Evolutionary conservation across 2,888 invertebrate species (phyloP).

Genomic region (Dusona sp.): DNA sequence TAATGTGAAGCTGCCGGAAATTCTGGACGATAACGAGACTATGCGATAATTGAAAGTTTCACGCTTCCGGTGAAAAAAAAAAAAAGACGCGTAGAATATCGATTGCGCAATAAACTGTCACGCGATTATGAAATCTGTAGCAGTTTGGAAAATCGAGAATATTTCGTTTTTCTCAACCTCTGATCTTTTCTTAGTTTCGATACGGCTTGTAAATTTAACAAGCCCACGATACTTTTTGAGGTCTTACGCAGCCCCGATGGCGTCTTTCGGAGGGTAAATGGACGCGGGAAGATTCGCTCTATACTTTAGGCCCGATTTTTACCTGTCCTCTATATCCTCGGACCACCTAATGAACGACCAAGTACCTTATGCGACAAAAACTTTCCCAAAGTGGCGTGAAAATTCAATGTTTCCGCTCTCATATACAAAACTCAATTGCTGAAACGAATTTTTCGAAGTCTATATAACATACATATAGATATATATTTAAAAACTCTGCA

Average conservation of each 20-base stretch:
- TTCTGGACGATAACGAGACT: slow-evolving; percentile 48
- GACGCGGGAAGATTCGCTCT: slow-evolving; percentile 18
- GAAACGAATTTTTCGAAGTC: slow-evolving; percentile 54
- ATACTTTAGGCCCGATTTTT: background rate
- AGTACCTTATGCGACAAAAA: background rate
- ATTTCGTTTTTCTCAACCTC: slow-evolving; percentile 9
- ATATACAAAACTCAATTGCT: slow-evolving; percentile 33
- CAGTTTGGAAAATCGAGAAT: background rate
- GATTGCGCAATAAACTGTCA: slow-evolving; percentile 22
- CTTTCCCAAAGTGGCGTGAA: slow-evolving; percentile 67
- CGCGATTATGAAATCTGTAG: slow-evolving; percentile 17
- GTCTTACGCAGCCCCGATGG: slow-evolving; percentile 10
- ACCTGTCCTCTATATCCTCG: slow-evolving; percentile 17
- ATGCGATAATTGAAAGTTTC: slow-evolving; percentile 43
- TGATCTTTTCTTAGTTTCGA: slow-evolving; percentile 34
- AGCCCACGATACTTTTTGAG: background rate
- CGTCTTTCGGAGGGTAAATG: background rate
- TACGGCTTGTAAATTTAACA: slow-evolving; percentile 53
- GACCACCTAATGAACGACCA: background rate
- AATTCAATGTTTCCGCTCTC: slow-evolving; percentile 70
- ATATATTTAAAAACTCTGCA: background rate
- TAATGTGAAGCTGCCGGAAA: slow-evolving; percentile 51
- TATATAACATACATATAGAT: background rate
- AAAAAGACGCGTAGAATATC: background rate
- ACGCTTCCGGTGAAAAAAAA: slow-evolving; percentile 26